A percentile compares a stretch with the other conserved stretches of the same genome.
phyloP scores from a whole-genome alignment of 2,888 invertebrate species.

The Cremastobaeus sp. region DNA sequence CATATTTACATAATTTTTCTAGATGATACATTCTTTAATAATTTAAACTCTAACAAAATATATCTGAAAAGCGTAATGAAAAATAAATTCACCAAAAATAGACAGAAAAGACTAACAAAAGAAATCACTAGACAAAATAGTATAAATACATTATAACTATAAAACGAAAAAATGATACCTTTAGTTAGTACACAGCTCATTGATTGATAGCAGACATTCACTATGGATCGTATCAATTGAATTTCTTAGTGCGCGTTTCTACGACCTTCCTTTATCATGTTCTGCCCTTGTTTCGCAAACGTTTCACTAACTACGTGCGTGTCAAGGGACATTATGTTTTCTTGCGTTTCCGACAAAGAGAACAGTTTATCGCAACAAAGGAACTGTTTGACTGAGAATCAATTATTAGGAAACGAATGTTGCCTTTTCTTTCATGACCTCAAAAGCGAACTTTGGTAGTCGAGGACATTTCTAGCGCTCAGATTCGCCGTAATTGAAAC shows the following conservation, averaged over 20 bases:
- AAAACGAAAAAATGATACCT: no score
- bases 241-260: slow-evolving; percentile 29
- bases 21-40: no score
- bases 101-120: no score
- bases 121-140: no score
- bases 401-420: slow-evolving; percentile 27
- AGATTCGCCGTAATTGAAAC: slow-evolving; percentile 32
- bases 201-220: no score
- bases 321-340: slow-evolving; percentile 52
- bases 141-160: no score
- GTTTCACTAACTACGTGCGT: slow-evolving; percentile 52
- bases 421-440: slow-evolving; percentile 32
- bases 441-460: slow-evolving; percentile 3
- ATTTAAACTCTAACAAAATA: no score
- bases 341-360: slow-evolving; percentile 27
- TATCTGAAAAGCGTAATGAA: no score
- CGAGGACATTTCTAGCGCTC: no score
- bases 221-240: slow-evolving; percentile 12
- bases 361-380: slow-evolving; percentile 37
- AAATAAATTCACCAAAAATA: no score
- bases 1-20: no score
- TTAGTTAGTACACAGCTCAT: no score
- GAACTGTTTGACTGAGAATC: slow-evolving; percentile 39
- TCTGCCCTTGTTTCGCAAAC: slow-evolving; percentile 24
- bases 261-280: slow-evolving; percentile 22